Base-by-base conservation (phyloP, 1,140 invertebrate species). In the Drosophila littoralis region DNA sequence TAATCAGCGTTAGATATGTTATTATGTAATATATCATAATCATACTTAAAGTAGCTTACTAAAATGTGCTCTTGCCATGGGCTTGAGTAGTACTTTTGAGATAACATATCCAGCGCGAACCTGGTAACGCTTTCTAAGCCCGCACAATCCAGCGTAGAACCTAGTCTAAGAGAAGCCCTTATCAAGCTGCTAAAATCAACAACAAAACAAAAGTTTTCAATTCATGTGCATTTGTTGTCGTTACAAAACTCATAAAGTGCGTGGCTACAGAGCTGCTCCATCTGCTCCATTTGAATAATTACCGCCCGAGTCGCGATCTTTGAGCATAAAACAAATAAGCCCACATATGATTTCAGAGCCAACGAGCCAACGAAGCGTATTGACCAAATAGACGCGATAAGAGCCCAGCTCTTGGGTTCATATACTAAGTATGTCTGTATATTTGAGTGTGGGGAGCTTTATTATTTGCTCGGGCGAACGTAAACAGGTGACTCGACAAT, bases 241-340 rank as follows among this genome's bases (percentile, higher is more conserved):
- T 22, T n/a, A 42, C 28, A 50, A 35, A 48, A 36, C 33, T n/a
- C 38, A 43, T 43, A 58, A 58, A 43, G 54, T 58, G 38, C 54
- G 38, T 58, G 38, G 51, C 7, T 3, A 2, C 22, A 22, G 22
- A 22, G 22, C 22, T 51, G 8, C 32, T 22, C 32, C 58, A 45
- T 43, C 40, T 40, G 65, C 43, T 59, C 54, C 36, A 69, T 61
- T 60, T 60, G 38, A 35, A 42, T 60, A 60, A 60, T 52, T 69
- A 52, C 32, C 46, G 15, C 15, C 10, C 63, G 63, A 70, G 73
- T 45, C 42, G 78, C 72, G 43, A 73, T 73, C 64, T 77, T 69
- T 74, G 66, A 57, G 70, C 70, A 69, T 70, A 65, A 68, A 65
- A 80, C 38, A 81, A 76, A 81, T 63, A 69, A 65, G 72, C 63